A percentile compares a stretch with the other conserved stretches of the same genome.
Conservation (phyloP, 2,113 vertebrate genomes). For the Scomber japonicus region DNA sequence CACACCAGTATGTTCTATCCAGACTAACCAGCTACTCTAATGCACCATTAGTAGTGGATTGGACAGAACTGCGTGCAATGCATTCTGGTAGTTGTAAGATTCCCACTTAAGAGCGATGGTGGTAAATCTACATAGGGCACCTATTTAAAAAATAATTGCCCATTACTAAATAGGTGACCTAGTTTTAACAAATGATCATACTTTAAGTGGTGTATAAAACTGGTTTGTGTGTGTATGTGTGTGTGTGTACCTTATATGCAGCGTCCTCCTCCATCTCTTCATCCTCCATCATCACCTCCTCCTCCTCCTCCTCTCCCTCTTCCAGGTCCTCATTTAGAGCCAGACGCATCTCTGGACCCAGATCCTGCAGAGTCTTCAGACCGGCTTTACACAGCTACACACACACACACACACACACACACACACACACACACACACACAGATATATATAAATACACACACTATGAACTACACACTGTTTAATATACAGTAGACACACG, state of each 20-base stretch:
- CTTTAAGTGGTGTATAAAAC: no score
- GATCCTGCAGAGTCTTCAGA: constrained; percentile 90
- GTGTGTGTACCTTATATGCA: constrained; percentile 53
- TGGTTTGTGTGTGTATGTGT: background rate
- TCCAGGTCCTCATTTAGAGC: constrained; percentile 90
- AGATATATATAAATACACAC: background rate
- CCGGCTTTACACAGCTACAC: constrained; percentile 86
- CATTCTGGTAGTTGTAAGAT: no score
- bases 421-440: constrained; percentile 12
- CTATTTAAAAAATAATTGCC: no score
- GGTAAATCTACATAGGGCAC: no score
- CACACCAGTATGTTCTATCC: no score
- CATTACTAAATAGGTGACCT: no score
- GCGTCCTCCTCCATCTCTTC: constrained; percentile 67
- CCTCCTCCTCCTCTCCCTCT: constrained; percentile 76
- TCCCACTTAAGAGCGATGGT: no score
- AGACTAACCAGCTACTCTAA: no score
- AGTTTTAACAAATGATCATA: no score
- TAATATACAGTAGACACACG: no score
- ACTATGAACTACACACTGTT: background rate
- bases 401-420: constrained; percentile 16
- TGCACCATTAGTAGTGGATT: no score
- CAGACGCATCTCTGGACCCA: constrained; percentile 92
- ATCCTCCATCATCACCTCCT: constrained; percentile 75
- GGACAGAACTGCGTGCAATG: no score